Evolutionary conservation across 2,888 invertebrate genomes (phyloP), one percentile per base, ranked within the genome.

Genomic region (Sesamia inferens): DNA sequence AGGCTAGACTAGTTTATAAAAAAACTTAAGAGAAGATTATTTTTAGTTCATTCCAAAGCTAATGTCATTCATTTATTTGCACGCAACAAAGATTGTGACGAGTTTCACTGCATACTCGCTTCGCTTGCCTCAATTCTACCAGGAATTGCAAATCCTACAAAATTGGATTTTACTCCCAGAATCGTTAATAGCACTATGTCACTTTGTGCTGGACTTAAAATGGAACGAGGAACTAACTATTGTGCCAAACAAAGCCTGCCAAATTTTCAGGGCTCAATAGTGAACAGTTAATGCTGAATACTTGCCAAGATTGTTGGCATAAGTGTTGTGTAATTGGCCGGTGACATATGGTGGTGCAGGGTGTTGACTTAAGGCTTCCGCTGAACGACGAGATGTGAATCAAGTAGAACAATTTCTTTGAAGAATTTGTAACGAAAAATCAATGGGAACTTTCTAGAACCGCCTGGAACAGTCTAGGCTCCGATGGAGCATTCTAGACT

Each of bases 241-340:
- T 48, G 48, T 47, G 48, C n/a, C 78, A 62, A 59, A 44, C 5
- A 6, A 55, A 74, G 44, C 13, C 22, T 63, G 78, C 57, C 71
- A 47, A 51, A 16, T 51, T 16, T 62, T 57, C 62, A 78, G 42
- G 44, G 62, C 6, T 76, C 68, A 16, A 63, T 70, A 71, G 31
- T 22, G 14, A 22, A 55, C 14, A 70, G 48, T 22, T 57, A n/a
- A 22, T 14, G 14, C 16, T 31, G 16, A 64, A 42, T 14, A 19
- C 2, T 16, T 57, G 62, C 22, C 75, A 78, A 78, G n/a, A 39
- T 78, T 62, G 39, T 48, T 78, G 55, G 78, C 75, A 31, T 51
- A 55, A 16, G 14, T 76, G 16, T 5, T 58, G 66, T 7, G 22
- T 6, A 7, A 16, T 16, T 57, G 22, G 11, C 16, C 0, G 4